Evolutionary conservation across 2,113 vertebrate genomes (phyloP).

Genomic region (Cebidichthys violaceus): DNA sequence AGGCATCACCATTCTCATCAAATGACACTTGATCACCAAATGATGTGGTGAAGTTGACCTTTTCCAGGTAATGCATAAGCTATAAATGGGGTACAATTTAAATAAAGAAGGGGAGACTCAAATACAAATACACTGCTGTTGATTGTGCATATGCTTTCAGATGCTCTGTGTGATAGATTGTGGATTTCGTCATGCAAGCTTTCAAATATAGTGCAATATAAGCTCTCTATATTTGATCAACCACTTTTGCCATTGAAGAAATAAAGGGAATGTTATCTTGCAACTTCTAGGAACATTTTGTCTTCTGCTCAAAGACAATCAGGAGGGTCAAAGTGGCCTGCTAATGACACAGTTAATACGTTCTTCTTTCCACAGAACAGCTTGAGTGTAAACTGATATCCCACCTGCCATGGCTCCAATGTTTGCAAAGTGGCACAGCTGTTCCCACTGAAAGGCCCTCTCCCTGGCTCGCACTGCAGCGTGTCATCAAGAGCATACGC

Average conservation of each 20-base stretch:
- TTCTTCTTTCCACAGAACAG: not conserved
- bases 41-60: constrained; percentile 76
- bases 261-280: no score
- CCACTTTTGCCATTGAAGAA: not conserved
- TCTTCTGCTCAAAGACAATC: not conserved
- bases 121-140: not conserved
- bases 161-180: not conserved
- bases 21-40: constrained; percentile 81
- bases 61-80: constrained; percentile 78
- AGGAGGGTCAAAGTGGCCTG: not conserved
- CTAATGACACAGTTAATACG: not conserved
- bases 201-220: not conserved
- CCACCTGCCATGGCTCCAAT: constrained; percentile 81
- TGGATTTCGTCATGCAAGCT: not conserved
- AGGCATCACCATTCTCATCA: constrained; percentile 81
- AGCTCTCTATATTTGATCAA: not conserved
- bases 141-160: not conserved
- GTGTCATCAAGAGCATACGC: constrained; percentile 77
- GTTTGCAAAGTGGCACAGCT: constrained; percentile 74
- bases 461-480: constrained; percentile 69
- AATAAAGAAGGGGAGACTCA: not conserved
- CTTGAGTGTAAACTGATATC: not conserved
- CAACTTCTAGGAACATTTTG: not conserved
- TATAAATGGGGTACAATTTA: constrained; percentile 51
- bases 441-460: constrained; percentile 72